Evolutionary conservation across 1,140 invertebrate genomes (phyloP).

Genomic region (Drosophila carrolli): DNA sequence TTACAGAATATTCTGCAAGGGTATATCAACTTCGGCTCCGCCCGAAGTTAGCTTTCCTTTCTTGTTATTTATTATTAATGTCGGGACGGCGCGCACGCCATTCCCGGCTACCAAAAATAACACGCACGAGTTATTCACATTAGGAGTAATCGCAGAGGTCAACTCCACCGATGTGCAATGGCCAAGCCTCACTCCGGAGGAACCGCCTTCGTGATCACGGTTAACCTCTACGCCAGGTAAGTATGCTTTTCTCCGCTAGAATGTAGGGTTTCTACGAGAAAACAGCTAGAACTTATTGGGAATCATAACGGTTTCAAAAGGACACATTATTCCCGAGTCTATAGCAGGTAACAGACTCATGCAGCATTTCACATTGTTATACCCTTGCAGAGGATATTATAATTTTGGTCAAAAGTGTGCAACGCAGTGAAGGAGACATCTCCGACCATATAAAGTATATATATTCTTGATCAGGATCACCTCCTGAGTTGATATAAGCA

Average conservation of each 20-base stretch:
- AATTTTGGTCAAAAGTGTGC: too few relatives aligned
- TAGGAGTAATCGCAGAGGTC: constrained; percentile 85
- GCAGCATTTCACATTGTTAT: too few relatives aligned
- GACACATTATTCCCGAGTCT: too few relatives aligned
- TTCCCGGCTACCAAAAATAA: constrained; percentile 85
- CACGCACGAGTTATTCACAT: constrained; percentile 84
- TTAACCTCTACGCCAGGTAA: constrained; percentile 55
- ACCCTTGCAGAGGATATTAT: too few relatives aligned
- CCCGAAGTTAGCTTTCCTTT: too few relatives aligned
- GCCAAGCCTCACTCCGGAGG: constrained; percentile 29
- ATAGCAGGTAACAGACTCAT: too few relatives aligned
- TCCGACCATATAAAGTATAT: too few relatives aligned
- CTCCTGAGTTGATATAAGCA: too few relatives aligned
- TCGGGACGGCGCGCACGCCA: constrained; percentile 84
- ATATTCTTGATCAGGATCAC: too few relatives aligned
- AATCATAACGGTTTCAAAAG: constrained; percentile 14
- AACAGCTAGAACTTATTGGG: constrained; percentile 26
- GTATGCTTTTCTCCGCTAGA: constrained; percentile 19
- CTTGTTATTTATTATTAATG: constrained; percentile 52
- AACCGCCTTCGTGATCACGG: constrained; percentile 45
- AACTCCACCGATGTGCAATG: constrained; percentile 74
- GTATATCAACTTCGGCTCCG: too few relatives aligned
- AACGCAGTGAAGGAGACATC: too few relatives aligned
- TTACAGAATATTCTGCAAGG: too few relatives aligned
- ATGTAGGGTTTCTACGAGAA: background rate